Conservation (phyloP, 2,797 vertebrate genomes). For the Xenentodon cancila region DNA sequence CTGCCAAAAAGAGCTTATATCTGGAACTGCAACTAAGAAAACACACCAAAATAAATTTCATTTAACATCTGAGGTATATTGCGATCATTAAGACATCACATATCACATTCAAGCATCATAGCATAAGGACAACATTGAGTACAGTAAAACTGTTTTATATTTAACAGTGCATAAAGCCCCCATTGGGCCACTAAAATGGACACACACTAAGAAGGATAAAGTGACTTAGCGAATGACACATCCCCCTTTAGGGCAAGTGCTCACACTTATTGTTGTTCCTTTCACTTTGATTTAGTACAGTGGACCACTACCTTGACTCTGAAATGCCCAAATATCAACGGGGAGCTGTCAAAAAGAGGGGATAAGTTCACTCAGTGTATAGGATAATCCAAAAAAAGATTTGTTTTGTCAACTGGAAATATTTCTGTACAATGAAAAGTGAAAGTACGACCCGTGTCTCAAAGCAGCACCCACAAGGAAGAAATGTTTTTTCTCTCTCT, state of each 20-base stretch:
- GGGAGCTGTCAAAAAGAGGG: slow-evolving; percentile 27
- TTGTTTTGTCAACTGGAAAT: slow-evolving; percentile 32
- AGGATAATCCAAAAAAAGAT: slow-evolving; percentile 8
- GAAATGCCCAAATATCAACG: slow-evolving; percentile 23
- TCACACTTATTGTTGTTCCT: slow-evolving; percentile 66
- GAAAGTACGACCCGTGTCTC: slow-evolving; percentile 7
- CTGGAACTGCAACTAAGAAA: not conserved
- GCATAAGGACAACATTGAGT: slow-evolving; percentile 45
- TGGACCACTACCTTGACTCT: slow-evolving; percentile 23
- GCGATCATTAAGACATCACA: slow-evolving; percentile 20
- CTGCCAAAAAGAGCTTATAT: slow-evolving; percentile 30
- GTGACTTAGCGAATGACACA: slow-evolving; percentile 51
- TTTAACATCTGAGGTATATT: slow-evolving; percentile 31
- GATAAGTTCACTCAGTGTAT: slow-evolving; percentile 3
- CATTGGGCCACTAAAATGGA: slow-evolving; percentile 43
- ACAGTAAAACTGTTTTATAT: too few relatives aligned
- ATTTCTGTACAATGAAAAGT: slow-evolving; percentile 1
- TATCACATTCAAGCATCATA: slow-evolving; percentile 41
- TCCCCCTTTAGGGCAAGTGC: slow-evolving; percentile 52
- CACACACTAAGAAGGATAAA: slow-evolving; percentile 63
- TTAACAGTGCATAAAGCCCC: not conserved
- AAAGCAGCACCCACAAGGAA: slow-evolving; percentile 34
- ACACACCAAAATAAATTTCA: slow-evolving; percentile 27
- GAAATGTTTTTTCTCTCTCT: not conserved
- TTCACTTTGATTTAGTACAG: slow-evolving; percentile 62